Conservation (phyloP, 2,113 vertebrate genomes). For the Hypomesus transpacificus region DNA sequence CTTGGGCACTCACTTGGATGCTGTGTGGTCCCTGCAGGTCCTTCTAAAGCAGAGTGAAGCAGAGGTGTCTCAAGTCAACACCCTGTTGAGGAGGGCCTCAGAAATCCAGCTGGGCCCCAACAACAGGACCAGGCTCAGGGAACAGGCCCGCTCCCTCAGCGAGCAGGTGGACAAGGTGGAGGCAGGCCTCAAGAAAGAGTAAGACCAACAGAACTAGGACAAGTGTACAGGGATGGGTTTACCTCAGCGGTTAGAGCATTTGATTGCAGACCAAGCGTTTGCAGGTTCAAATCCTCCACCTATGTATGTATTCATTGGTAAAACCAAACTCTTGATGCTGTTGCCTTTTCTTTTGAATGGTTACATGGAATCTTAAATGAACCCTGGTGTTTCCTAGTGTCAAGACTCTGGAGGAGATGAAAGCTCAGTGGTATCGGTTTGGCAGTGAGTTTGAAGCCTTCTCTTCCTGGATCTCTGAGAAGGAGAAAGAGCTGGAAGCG, state of each 20-base stretch:
- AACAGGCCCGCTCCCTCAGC: slow-evolving; percentile 80
- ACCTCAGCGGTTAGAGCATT: too few species aligned
- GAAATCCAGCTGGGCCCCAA: slow-evolving; percentile 88
- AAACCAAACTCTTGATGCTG: not conserved
- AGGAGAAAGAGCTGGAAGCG: slow-evolving; percentile 81
- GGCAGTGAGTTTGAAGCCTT: slow-evolving; percentile 83
- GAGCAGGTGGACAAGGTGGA: slow-evolving; percentile 84
- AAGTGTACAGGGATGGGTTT: too few species aligned
- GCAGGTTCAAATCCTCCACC: too few species aligned
- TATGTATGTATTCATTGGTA: not conserved
- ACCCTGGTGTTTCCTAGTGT: slow-evolving; percentile 71
- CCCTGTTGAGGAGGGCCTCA: slow-evolving; percentile 81
- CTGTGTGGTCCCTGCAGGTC: slow-evolving; percentile 66
- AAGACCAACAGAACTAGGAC: slow-evolving; percentile 37
- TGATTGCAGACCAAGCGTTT: too few species aligned
- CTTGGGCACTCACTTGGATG: too few species aligned
- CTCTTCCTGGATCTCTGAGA: slow-evolving; percentile 87
- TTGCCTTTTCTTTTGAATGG: not conserved
- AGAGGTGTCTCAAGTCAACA: slow-evolving; percentile 80
- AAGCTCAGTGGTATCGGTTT: slow-evolving; percentile 88
- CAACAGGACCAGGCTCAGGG: slow-evolving; percentile 78
- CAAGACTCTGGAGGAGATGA: slow-evolving; percentile 87
- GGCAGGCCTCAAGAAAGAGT: slow-evolving; percentile 87
- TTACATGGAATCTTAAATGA: not conserved
- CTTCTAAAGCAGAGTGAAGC: slow-evolving; percentile 83